Conservation (phyloP, 2,113 vertebrate species). For the Antennarius striatus region DNA sequence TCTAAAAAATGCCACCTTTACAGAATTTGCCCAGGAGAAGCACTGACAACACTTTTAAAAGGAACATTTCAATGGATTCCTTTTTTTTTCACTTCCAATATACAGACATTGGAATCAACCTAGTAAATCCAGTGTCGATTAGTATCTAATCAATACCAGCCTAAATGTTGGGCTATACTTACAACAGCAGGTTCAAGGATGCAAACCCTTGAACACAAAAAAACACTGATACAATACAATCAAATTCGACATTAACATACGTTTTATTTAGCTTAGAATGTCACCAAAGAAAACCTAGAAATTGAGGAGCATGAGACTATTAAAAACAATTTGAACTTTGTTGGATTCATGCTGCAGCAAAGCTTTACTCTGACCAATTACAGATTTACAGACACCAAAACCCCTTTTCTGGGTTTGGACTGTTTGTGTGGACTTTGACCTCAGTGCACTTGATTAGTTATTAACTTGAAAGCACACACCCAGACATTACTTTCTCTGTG, state of each 20-base stretch:
- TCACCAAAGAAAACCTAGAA: neutral
- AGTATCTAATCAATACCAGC: neutral
- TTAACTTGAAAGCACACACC: constrained; percentile 76
- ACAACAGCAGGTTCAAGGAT: constrained; percentile 9
- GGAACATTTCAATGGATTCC: too few species aligned
- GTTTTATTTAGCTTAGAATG: neutral
- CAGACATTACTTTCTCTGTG: constrained; percentile 52
- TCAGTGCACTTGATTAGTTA: constrained; percentile 64
- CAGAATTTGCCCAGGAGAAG: too few species aligned
- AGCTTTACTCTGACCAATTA: constrained; percentile 14
- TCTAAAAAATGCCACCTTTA: too few species aligned
- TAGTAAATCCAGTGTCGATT: neutral
- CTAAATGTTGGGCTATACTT: neutral
- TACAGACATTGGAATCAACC: neutral
- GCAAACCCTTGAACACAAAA: neutral
- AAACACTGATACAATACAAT: neutral
- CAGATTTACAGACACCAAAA: constrained; percentile 21
- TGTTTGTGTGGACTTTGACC: constrained; percentile 68
- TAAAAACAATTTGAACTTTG: neutral
- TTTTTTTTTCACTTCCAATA: neutral
- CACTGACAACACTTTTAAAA: too few species aligned
- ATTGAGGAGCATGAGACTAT: neutral
- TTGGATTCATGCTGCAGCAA: neutral
- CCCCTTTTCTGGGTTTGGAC: constrained; percentile 35
- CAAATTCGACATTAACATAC: neutral